Base-by-base conservation (phyloP, 37 sponge, comb jelly and placozoan species). In the Agelas oroides region DNA sequence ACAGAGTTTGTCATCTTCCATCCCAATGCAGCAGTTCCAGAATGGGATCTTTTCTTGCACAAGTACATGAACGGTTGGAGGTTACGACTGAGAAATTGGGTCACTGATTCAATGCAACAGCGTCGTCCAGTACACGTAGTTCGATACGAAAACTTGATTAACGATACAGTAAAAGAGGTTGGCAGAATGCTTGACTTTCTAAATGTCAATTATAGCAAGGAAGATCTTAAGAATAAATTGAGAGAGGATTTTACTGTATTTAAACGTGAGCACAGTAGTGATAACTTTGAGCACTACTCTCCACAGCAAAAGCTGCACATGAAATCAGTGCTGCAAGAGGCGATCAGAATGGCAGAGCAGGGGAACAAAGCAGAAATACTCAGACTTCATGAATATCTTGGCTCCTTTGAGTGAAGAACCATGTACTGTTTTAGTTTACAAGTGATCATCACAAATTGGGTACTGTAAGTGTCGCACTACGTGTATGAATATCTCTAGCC, bases 101-200 rank as follows among this genome's bases (percentile, higher is more conserved):
- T 83, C 53, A 46, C 58, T 2, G 57, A 74, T 0, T 58, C 59
- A 23, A 5, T 11, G 1, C 40, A 52, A 6, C 40, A 55, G 28
- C 30, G 30, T 34, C 56, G 31, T n/a, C 83, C 83, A 24, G 25
- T 83, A 16, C 55, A 71, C 8, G 73, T 89, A 1, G 78, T 89
- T 2, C 46, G 69, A 15, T 89, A 71, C 40, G 89, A 89, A 39
- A 78, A 83, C 37, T 32, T 89, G 83, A 17, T 2, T 36, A 71
- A 20, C 25, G 53, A 82, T 28, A 52, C 63, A 5, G n/a, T 84
- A 18, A 2, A 33, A 31, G 65, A 84, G 63, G 54, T 53, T 14
- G 30, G 52, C 35, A 64, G 73, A 53, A 64, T 84, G 53, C 66
- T 74, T 11, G 8, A 84, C 34, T 74, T 84, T 64, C 84, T 84